Evolutionary conservation across 2,888 invertebrate species (phyloP).

Genomic region (Scaptomyza caliginosa): DNA sequence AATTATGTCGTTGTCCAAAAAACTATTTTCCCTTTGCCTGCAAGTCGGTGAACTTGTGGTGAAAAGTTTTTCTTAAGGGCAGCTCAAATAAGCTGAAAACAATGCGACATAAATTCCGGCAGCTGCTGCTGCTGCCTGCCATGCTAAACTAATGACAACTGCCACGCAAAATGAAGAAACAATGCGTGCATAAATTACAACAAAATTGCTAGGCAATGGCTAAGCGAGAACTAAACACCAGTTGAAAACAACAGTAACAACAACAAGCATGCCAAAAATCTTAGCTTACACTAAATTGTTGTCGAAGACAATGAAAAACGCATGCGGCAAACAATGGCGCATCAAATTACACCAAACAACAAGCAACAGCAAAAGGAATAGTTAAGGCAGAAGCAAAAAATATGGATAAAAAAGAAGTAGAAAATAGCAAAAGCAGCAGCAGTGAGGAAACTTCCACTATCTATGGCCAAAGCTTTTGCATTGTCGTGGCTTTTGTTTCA

Average conservation of each 20-base stretch:
- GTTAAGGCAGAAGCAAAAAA: conserved; percentile 6
- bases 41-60: conserved; percentile 39
- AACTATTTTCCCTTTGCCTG: conserved; percentile 39
- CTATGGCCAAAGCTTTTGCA: conserved; percentile 55
- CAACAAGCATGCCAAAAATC: conserved; percentile 33
- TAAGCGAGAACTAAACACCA: conserved; percentile 53
- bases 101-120: conserved; percentile 61
- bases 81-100: conserved; percentile 35
- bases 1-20: conserved; percentile 47
- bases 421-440: conserved; percentile 26
- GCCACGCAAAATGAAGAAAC: conserved; percentile 66
- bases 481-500: conserved; percentile 77
- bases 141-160: conserved; percentile 61
- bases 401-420: conserved; percentile 5
- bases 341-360: conserved; percentile 66
- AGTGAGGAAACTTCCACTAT: conserved; percentile 42
- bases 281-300: conserved; percentile 58
- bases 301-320: conserved; percentile 45
- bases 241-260: conserved; percentile 25
- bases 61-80: conserved; percentile 42
- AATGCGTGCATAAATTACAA: conserved; percentile 75
- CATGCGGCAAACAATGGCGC: conserved; percentile 66
- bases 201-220: conserved; percentile 65
- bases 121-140: conserved; percentile 48
- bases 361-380: conserved; percentile 38